Evolutionary conservation across 2,113 vertebrate genomes (phyloP), one percentile per base, ranked within the genome.

Genomic region (Eublepharis macularius): DNA sequence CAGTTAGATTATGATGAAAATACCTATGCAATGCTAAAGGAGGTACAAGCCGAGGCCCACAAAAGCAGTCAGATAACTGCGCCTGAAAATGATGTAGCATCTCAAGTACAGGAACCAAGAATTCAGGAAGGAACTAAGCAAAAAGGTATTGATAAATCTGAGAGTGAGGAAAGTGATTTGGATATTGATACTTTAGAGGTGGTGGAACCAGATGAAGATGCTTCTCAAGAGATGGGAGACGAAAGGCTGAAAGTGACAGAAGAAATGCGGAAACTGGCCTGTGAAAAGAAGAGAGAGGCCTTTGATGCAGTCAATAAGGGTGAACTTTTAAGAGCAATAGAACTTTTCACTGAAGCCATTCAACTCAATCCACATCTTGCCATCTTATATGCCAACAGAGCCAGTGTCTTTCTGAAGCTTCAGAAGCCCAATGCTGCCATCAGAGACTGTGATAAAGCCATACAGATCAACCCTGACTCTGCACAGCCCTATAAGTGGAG

Each of bases 401-500:
- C 91, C 76, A 97, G 96, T 32, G 94, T 97, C 69, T 98, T 89
- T 79, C 89, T 97, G 86, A 93, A 92, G 87, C 96, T 98, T 95
- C 94, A 96, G 94, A 98, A 97, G 89, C 96, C 96, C 73, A 95
- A 96, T 6, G 96, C 96, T 76, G 97, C 97, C 72, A 96, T 97
- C 74, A 95, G 96, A 89, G 96, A 98, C 92, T 96, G 96, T 87
- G 91, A 97, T 92, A 87, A 94, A 95, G 97, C 97, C 60, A 97
- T 97, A 87, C 93, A 87, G 89, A 97, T 97, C 77, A 96, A 97
- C 90, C 96, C 96, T 32, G 96, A 97, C 91, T 97, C 97, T 34
- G 97, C 97, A 89, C 96, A 97, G 91, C 95, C 97, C 1, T 97
- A 97, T 92, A 97, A 97, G 91, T 97, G 96, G 96, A 91, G 96